Base-by-base conservation (phyloP, 2,888 invertebrate genomes). In the Amphipoea oculea region DNA sequence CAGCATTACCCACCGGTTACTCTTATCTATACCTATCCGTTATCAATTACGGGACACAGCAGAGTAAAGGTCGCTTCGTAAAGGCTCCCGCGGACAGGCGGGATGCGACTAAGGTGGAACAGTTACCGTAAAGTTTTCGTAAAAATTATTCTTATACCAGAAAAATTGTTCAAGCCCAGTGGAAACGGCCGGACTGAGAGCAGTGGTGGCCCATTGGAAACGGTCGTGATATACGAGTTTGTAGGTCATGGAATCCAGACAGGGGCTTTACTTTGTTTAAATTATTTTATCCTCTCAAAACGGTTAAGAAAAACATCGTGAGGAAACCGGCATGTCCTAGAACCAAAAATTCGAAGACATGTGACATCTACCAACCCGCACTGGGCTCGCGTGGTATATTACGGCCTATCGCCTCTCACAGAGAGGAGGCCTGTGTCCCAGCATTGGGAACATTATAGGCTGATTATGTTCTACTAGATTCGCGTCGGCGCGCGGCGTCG, bases 21-120 rank as follows among this genome's bases (percentile, higher is more conserved):
- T 84, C 76, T 84, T 89, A 88, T 89, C 89, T 88, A 65, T 40
- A 81, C 81, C 86, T 90, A 91, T 93, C 88, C 91, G 88, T 90
- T 92, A 92, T 92, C 93, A 93, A 93, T 94, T 93, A 93, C 87
- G 81, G 73, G 82, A 81, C 60, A 60, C 75, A 63, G 78, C 87
- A 86, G 87, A 88, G 89, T 84, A 86, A 84, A 86, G 90, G 86
- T 89, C 42, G 45, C 84, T 81, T 69, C 87, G 82, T 87, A 91
- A 92, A 92, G 23, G 23, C 40, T 70, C 14, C 4, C 5, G 3
- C 17, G 5, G 0, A 17, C 9, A 57, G 17, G 11, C 36, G 54
- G 4, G 17, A 70, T 11, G 54, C 5, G 11, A 54, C 2, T n/a
- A 1, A 7, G 51, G 23, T 17, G 11, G 40, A 40, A 51, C 4